These are phyloP conservation scores for Loris lydekkerianus DNA, from an alignment of 2,797 vertebrate genomes.

Conservation along the genomic window DNA sequence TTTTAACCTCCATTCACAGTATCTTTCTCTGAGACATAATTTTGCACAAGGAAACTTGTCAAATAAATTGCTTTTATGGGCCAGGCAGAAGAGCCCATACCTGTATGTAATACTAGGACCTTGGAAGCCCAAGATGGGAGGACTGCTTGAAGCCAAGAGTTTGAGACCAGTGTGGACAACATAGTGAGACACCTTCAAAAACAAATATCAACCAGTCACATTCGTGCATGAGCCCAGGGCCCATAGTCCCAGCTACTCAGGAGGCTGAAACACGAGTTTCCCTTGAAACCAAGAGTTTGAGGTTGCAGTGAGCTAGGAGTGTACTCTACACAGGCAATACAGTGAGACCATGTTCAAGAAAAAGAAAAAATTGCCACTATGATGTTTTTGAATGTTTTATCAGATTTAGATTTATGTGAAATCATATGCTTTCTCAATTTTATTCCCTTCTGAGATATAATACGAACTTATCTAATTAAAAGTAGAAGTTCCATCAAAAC, in stretches of 20 bases:
- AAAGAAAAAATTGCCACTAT: not conserved
- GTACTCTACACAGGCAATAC: not conserved
- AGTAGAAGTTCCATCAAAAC: not conserved
- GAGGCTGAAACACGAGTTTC: not conserved
- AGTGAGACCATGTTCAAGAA: not conserved
- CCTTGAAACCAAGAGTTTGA: not conserved
- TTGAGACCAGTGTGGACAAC: not conserved
- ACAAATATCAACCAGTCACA: not conserved
- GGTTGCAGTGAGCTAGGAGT: not conserved
- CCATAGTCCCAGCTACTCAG: not conserved
- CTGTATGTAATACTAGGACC: not conserved
- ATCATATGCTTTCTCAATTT: slow-evolving; percentile 29
- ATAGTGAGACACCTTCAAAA: not conserved
- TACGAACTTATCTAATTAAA: slow-evolving; percentile 67
- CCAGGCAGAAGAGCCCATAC: not conserved
- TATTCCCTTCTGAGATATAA: not conserved
- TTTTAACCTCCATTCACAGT: not conserved
- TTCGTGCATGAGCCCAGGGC: no score
- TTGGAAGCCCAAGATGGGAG: not conserved
- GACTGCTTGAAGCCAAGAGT: not conserved
- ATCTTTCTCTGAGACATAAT: slow-evolving; percentile 31
- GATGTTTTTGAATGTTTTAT: not conserved
- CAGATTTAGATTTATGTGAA: slow-evolving; percentile 57
- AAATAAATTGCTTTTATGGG: not conserved
- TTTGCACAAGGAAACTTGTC: not conserved